Conservation (phyloP, 2,113 vertebrate species). For the Apteryx owenii region DNA sequence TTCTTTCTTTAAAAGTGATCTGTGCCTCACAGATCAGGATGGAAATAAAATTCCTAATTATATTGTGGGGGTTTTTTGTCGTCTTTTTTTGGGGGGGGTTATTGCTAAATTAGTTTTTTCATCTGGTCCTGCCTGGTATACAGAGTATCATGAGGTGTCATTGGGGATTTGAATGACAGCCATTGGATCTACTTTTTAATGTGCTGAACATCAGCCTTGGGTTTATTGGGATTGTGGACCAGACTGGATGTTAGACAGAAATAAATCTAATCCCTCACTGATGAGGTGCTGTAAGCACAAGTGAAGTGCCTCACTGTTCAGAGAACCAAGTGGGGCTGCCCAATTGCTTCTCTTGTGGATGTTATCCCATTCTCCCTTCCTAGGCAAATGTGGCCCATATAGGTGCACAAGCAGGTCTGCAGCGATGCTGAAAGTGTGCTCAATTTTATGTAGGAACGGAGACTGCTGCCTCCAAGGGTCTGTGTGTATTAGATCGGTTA, state of each 20-base stretch:
- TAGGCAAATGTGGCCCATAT: neutral
- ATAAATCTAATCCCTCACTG: neutral
- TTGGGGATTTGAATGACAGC: neutral
- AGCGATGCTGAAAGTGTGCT: neutral
- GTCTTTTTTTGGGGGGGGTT: too few species aligned
- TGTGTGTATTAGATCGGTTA: rapidly evolving
- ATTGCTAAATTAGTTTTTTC: rapidly evolving
- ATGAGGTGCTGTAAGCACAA: neutral
- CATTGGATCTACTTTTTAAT: neutral
- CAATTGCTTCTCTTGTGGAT: neutral
- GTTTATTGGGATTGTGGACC: neutral
- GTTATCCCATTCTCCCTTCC: neutral
- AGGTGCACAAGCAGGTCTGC: neutral
- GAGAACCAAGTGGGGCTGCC: neutral
- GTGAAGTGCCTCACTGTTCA: neutral
- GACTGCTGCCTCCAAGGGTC: rapidly evolving
- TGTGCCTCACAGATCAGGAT: neutral
- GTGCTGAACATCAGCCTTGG: neutral
- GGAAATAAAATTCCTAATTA: neutral
- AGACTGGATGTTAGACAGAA: neutral
- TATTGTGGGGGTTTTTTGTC: too few species aligned
- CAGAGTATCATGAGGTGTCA: neutral
- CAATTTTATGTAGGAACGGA: neutral
- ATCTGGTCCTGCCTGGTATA: neutral
- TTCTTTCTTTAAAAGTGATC: neutral